These are phyloP conservation scores for Emydura subglobosa DNA, from an alignment of 2,113 vertebrate genomes.

Conservation along the genomic window DNA sequence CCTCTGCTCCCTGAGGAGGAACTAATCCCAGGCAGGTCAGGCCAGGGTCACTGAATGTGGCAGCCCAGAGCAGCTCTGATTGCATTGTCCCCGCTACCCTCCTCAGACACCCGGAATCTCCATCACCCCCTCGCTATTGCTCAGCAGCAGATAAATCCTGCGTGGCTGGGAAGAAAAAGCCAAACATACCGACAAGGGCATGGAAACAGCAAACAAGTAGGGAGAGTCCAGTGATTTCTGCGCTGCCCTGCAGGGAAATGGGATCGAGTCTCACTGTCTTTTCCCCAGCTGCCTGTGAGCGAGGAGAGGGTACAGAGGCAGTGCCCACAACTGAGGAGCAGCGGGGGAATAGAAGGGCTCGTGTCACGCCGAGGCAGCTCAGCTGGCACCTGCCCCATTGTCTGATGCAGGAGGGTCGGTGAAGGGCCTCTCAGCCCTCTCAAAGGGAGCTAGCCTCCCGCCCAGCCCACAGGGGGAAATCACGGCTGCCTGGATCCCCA, in stretches of 20 bases:
- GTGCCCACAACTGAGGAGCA: not conserved
- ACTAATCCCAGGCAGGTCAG: not conserved
- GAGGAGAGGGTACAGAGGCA: not conserved
- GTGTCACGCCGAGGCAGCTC: not conserved
- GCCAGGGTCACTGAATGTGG: not conserved
- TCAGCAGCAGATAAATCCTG: not conserved
- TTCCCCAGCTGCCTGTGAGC: not conserved
- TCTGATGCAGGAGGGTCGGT: not conserved
- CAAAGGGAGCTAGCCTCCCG: not conserved
- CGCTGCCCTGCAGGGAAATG: not conserved
- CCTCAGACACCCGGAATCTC: accelerated
- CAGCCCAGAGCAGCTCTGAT: not conserved
- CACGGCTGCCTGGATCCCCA: not conserved
- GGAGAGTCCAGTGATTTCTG: not conserved
- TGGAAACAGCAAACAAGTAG: not conserved
- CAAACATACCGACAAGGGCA: not conserved
- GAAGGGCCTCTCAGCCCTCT: not conserved
- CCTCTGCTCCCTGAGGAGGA: constrained; percentile 14
- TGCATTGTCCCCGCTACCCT: not conserved
- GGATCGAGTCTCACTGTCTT: not conserved
- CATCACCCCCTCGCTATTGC: no score
- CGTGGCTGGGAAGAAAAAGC: not conserved
- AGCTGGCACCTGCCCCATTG: not conserved
- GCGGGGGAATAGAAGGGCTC: not conserved
- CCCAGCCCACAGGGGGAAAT: no score